Percentiles rank a stretch among this genome's conserved stretches.
Conservation (phyloP, 2,797 vertebrate species). For the Limosa lapponica region DNA sequence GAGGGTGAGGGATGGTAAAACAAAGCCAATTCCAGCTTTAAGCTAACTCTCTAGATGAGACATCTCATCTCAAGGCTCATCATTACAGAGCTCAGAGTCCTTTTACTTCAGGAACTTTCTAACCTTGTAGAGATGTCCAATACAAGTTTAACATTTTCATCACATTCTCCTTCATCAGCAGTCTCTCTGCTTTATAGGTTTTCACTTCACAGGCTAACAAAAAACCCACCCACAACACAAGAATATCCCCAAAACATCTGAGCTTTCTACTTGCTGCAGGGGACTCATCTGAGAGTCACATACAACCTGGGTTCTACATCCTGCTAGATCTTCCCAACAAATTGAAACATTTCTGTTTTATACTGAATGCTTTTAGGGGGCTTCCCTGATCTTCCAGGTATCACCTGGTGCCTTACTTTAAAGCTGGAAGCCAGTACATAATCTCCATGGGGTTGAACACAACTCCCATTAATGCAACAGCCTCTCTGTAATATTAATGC, state of each 20-base stretch:
- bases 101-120: not conserved
- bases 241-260: not conserved
- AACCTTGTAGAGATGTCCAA: not conserved
- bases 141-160: not conserved
- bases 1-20: not conserved
- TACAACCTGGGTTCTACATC: not conserved
- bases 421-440: not conserved
- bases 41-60: not conserved
- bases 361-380: not conserved
- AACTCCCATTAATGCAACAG: not conserved
- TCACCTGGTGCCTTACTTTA: not conserved
- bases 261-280: not conserved
- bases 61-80: not conserved
- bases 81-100: not conserved
- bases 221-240: not conserved
- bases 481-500: not conserved
- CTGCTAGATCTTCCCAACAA: not conserved
- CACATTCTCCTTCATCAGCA: not conserved
- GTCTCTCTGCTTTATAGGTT: not conserved
- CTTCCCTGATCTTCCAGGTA: not conserved
- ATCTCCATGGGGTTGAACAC: not conserved
- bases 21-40: not conserved
- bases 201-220: not conserved
- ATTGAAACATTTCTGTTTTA: not conserved
- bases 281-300: not conserved